phyloP scores from a whole-genome alignment of 2,888 invertebrate genomes.

The Tetragonula carbonaria region DNA sequence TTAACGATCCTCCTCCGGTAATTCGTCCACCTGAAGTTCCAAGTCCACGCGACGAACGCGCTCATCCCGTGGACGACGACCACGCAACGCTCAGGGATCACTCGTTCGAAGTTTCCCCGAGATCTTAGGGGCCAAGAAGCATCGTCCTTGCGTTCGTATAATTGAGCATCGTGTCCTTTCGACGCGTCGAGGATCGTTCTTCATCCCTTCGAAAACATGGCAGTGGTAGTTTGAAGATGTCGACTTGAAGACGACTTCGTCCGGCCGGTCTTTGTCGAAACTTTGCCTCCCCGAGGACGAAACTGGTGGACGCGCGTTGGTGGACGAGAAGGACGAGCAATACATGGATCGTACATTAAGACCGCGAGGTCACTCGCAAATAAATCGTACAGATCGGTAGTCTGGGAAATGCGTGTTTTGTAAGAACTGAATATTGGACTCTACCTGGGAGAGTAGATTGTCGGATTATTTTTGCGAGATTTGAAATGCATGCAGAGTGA shows the following conservation, averaged over 20 bases:
- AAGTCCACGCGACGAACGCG: conserved; percentile 8
- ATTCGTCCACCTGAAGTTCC: conserved; percentile 59
- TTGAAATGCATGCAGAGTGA: no score
- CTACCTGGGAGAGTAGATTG: no score
- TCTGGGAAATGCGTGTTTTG: not conserved
- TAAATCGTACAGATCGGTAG: not conserved
- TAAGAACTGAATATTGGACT: not conserved
- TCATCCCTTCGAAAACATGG: conserved; percentile 28
- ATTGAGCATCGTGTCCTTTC: conserved; percentile 69
- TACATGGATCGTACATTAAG: conserved; percentile 17
- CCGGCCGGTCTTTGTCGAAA: conserved; percentile 30
- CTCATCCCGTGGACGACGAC: conserved; percentile 21
- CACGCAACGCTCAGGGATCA: conserved; percentile 39
- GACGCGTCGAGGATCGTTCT: conserved; percentile 12
- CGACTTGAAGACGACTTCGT: conserved; percentile 23
- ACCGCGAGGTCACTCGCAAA: not conserved
- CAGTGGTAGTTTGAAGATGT: conserved; percentile 16
- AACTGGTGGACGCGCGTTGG: not conserved
- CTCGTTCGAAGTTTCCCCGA: conserved; percentile 57
- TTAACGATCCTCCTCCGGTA: conserved; percentile 52
- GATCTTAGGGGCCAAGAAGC: conserved; percentile 37
- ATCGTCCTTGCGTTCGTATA: conserved; percentile 63
- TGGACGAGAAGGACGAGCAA: not conserved
- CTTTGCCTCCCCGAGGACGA: conserved; percentile 30
- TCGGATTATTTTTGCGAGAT: no score